These are phyloP conservation scores for Lucifuga dentata DNA, from an alignment of 2,113 vertebrate genomes.

Conservation along the genomic window DNA sequence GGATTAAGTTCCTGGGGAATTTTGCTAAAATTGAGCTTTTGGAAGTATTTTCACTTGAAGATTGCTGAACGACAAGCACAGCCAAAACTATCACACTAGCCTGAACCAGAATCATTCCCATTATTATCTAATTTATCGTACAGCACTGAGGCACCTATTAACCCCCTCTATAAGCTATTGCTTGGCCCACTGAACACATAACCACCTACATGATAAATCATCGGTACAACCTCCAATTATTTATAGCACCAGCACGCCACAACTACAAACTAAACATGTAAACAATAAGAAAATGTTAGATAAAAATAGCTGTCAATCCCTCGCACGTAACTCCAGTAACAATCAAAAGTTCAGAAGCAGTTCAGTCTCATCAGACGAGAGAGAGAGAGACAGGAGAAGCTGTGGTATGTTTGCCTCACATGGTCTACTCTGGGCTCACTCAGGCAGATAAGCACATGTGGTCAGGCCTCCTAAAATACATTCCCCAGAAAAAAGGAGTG, in stretches of 20 bases:
- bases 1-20: constrained; percentile 73
- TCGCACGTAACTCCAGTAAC: no score
- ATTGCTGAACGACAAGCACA: constrained; percentile 36
- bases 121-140: no score
- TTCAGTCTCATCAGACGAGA: constrained; percentile 50
- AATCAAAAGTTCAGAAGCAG: constrained; percentile 32
- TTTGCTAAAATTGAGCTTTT: constrained; percentile 68
- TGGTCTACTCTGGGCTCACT: constrained; percentile 70
- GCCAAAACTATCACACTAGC: constrained; percentile 30
- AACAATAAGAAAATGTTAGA: no score
- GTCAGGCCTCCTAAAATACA: constrained; percentile 81
- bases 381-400: constrained; percentile 58
- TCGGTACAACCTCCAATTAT: neutral
- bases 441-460: constrained; percentile 77
- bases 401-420: constrained; percentile 73
- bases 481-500: constrained; percentile 74
- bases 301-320: no score
- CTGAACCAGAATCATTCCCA: constrained; percentile 21
- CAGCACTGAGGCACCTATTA: no score
- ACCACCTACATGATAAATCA: constrained; percentile 11
- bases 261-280: no score
- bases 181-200: constrained; percentile 5
- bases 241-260: no score
- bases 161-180: no score
- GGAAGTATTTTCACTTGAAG: constrained; percentile 45